phyloP scores from a whole-genome alignment of 2,888 invertebrate genomes.

The Hyles lineata region DNA sequence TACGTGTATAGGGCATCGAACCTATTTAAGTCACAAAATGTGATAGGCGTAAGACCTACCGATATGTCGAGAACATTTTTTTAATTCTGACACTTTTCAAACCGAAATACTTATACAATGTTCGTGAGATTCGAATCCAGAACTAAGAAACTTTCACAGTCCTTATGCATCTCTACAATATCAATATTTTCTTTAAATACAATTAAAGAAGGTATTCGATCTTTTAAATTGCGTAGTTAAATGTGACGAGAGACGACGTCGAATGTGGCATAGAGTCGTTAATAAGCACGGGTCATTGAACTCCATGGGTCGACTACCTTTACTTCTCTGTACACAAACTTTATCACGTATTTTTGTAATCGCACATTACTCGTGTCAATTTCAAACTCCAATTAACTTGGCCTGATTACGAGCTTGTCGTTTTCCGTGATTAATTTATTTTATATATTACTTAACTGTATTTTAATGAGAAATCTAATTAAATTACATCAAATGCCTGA shows the following conservation, averaged over 20 bases:
- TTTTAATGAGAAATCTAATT: neutral
- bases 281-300: slow-evolving; percentile 44
- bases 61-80: no score
- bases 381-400: slow-evolving; percentile 14
- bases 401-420: neutral
- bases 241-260: slow-evolving; percentile 25
- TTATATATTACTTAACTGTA: neutral
- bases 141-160: no score
- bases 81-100: no score
- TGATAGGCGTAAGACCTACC: no score
- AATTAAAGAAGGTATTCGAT: slow-evolving; percentile 3
- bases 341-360: neutral
- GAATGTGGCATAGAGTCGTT: slow-evolving; percentile 20
- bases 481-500: neutral
- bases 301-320: slow-evolving; percentile 43
- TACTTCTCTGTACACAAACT: neutral
- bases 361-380: neutral
- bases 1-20: no score
- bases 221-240: neutral
- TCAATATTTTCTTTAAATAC: neutral
- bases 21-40: no score
- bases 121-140: no score
- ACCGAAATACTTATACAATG: no score
- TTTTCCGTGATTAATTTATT: slow-evolving; percentile 2
- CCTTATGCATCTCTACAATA: no score